Conservation (phyloP, 2,797 vertebrate genomes). For the Meriones psammophilus region DNA sequence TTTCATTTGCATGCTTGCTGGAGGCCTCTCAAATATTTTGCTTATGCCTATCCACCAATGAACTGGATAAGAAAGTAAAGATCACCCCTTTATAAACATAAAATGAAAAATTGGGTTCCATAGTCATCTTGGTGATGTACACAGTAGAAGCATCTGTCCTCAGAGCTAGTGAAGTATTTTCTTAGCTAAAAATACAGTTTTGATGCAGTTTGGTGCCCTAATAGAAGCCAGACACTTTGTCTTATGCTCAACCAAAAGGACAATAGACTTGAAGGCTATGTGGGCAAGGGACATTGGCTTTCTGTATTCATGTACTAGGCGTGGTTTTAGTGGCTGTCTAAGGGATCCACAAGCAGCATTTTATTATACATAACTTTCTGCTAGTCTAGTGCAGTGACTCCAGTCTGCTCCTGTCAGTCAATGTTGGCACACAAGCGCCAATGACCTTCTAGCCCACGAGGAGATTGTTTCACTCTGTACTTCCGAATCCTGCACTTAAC, state of each 20-base stretch:
- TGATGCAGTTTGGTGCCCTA: not conserved
- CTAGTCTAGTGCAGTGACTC: not conserved
- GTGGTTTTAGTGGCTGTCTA: not conserved
- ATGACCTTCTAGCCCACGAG: not conserved
- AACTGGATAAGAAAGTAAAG: not conserved
- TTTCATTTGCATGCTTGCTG: conserved; percentile 3
- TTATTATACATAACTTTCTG: not conserved
- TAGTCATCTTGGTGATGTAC: not conserved
- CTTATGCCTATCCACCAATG: not conserved
- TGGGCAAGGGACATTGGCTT: not conserved
- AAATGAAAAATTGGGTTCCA: not conserved
- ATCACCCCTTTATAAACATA: not conserved
- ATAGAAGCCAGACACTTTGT: not conserved
- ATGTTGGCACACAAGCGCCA: not conserved
- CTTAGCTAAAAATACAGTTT: not conserved
- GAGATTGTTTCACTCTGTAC: not conserved
- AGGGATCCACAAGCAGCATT: conserved; percentile 25
- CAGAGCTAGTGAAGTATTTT: not conserved
- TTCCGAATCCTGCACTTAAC: not conserved
- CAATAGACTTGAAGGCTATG: not conserved
- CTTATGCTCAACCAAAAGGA: not conserved
- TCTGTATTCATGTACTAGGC: not conserved
- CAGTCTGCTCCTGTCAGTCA: not conserved
- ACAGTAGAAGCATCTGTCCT: not conserved
- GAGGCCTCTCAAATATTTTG: conserved; percentile 12